These are phyloP conservation scores for Apteryx owenii DNA, from an alignment of 2,113 vertebrate species.

Conservation along the genomic window DNA sequence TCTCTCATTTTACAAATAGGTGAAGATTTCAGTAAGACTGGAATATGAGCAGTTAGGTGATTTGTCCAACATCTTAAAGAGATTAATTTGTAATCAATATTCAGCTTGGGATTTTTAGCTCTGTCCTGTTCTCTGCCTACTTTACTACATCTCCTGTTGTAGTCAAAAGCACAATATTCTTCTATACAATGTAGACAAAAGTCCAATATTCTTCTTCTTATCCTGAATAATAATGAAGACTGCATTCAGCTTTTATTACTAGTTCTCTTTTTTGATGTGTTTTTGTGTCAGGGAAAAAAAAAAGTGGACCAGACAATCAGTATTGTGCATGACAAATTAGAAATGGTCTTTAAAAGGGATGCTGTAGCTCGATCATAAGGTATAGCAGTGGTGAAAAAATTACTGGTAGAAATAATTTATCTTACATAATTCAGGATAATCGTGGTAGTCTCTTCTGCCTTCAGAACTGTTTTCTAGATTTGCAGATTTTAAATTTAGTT, in stretches of 20 bases:
- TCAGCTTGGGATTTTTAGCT: background rate
- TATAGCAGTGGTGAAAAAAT: background rate
- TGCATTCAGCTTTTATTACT: background rate
- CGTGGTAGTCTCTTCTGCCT: accelerated
- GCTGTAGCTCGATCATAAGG: background rate
- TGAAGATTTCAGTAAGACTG: background rate
- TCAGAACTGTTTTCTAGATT: background rate
- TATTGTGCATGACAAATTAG: background rate
- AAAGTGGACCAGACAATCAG: too few species aligned
- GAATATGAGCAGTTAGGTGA: background rate
- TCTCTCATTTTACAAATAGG: background rate
- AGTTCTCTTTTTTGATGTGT: background rate
- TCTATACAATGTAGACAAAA: too few species aligned
- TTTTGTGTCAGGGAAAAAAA: background rate
- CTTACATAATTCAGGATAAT: background rate
- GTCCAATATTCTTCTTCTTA: background rate
- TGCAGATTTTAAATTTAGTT: background rate
- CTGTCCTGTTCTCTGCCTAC: background rate
- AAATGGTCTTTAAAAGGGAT: background rate
- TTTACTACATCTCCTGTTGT: background rate
- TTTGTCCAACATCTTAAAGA: background rate
- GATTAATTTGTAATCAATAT: background rate
- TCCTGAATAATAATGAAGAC: background rate
- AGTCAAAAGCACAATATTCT: background rate
- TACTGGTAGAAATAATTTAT: background rate